A percentile compares a stretch with the other conserved stretches of the same genome.
These are phyloP conservation scores for Cairina moschata DNA, from an alignment of 2,113 vertebrate species.

Conservation along the genomic window DNA sequence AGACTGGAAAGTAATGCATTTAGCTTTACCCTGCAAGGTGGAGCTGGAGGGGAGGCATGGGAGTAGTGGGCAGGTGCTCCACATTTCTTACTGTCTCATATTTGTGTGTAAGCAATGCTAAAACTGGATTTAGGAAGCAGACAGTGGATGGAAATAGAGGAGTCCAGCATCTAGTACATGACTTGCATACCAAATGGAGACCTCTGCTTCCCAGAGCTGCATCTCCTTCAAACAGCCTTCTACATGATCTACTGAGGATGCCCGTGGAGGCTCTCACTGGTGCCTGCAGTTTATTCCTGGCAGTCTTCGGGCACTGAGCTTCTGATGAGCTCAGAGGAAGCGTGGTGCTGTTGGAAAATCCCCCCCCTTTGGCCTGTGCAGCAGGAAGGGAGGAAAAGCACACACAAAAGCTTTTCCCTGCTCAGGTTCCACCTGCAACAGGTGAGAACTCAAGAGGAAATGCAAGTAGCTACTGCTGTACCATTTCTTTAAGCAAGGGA, in stretches of 20 bases:
- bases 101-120: neutral
- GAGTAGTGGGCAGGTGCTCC: neutral
- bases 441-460: neutral
- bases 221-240: neutral
- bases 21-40: neutral
- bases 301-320: neutral
- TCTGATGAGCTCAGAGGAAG: neutral
- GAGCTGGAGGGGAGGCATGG: neutral
- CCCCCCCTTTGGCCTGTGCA: neutral
- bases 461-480: neutral
- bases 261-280: neutral
- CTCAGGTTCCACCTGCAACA: neutral
- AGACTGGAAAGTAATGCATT: neutral
- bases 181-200: neutral
- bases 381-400: neutral
- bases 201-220: neutral
- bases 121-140: neutral
- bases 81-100: neutral
- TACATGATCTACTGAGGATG: neutral
- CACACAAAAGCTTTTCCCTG: neutral
- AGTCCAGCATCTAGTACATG: neutral
- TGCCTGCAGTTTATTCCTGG: neutral
- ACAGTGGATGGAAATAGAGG: neutral
- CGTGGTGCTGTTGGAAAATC: neutral
- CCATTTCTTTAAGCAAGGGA: neutral